Percentiles rank a stretch among this genome's conserved stretches.
These are phyloP conservation scores for Garrulus glandarius DNA, from an alignment of 2,797 vertebrate species.

Conservation along the genomic window DNA sequence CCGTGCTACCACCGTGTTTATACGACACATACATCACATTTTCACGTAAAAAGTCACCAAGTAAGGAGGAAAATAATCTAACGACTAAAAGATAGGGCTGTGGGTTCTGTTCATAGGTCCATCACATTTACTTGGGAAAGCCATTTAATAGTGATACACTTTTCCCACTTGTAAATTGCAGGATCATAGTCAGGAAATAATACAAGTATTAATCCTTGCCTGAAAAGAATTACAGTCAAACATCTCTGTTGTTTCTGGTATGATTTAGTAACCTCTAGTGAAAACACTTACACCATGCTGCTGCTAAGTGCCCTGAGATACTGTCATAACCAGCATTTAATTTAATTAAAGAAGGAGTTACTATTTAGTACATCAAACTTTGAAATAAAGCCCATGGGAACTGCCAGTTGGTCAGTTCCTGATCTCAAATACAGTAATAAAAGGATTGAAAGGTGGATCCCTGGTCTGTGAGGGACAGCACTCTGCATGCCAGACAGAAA, in stretches of 20 bases:
- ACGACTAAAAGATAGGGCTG: background rate
- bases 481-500: background rate
- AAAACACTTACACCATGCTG: background rate
- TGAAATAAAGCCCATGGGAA: background rate
- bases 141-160: background rate
- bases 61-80: background rate
- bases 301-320: background rate
- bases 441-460: background rate
- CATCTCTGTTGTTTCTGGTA: background rate
- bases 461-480: background rate
- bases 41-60: background rate
- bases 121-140: background rate
- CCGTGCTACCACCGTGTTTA: background rate
- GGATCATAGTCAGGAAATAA: background rate
- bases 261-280: background rate
- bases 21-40: background rate
- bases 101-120: background rate
- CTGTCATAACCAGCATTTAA: rapidly evolving
- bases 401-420: background rate
- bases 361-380: background rate
- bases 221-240: background rate
- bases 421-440: background rate
- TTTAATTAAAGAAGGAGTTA: background rate
- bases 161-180: background rate
- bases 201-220: background rate